Percentiles rank a stretch among this genome's conserved stretches.
Conservation (phyloP, 2,888 invertebrate species). For the Siphlonurus alternatus region DNA sequence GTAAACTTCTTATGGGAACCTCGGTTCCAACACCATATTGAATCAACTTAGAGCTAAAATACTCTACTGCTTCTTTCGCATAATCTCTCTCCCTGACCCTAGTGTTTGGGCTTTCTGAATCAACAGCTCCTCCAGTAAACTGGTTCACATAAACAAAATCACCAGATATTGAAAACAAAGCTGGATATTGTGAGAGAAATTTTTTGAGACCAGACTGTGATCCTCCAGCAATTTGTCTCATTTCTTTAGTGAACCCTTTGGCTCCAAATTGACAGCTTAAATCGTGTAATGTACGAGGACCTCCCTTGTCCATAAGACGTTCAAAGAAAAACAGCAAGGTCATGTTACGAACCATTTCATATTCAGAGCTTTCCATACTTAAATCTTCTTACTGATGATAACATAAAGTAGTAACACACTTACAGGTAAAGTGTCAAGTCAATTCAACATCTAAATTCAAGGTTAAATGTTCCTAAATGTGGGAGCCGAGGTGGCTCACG, state of each 20-base stretch:
- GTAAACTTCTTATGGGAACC: conserved; percentile 88
- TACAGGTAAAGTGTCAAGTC: neutral
- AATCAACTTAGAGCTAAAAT: conserved; percentile 86
- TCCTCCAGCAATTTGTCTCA: conserved; percentile 89
- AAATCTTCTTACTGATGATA: neutral
- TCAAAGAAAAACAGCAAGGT: conserved; percentile 97
- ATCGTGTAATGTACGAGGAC: conserved; percentile 90
- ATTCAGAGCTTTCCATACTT: conserved; percentile 79
- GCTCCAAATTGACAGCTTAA: conserved; percentile 98
- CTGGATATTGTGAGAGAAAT: conserved; percentile 91
- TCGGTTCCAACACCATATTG: conserved; percentile 93
- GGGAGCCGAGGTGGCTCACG: neutral
- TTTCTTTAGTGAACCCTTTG: conserved; percentile 97
- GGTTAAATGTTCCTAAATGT: neutral
- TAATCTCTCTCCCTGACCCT: conserved; percentile 51
- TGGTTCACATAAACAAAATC: conserved; percentile 71
- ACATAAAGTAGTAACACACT: neutral
- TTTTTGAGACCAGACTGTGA: conserved; percentile 94
- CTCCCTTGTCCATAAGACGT: conserved; percentile 90
- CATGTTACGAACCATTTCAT: conserved; percentile 85
- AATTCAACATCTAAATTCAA: neutral
- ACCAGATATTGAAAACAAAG: conserved; percentile 86
- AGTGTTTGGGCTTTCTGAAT: neutral
- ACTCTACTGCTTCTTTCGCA: conserved; percentile 92
- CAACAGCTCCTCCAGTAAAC: neutral